Evolutionary conservation across 2,888 invertebrate species (phyloP), one percentile per base, ranked within the genome.

Genomic region (Eurytoma adleriae): DNA sequence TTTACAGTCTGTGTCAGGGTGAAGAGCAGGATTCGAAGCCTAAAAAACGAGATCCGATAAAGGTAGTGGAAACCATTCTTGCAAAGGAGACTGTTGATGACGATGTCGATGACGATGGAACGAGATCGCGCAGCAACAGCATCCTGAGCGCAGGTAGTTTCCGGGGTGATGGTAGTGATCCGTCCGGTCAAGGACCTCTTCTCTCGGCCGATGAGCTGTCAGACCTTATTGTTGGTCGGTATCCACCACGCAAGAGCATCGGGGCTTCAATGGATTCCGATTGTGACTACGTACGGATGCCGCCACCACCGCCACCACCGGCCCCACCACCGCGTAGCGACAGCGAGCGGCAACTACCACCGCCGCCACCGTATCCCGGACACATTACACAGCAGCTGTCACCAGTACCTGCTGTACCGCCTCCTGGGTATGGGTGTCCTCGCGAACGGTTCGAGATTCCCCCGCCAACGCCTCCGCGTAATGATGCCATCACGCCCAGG

Each of bases 161-260:
- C 89, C 94, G 96, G 68, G 96, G 96, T 3, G 96, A 96, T 87
- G 96, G 96, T n/a, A 96, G 96, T 87, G 96, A 96, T 90, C 96
- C 96, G 3, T 95, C 96, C 0, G 84, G 84, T 7, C 94, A 94
- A 85, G 95, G 95, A 83, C 94, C 95, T 27, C 91, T 96, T 78
- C 92, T 96, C 12, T 96, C 96, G 52, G 96, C 96, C 7, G 96
- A 96, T 88, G 96, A 96, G 89, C 91, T 96, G 48, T 96, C 96
- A 27, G 96, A 96, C 86, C 90, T 96, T 80, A 96, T 96, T 77
- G 96, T 96, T 0, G 96, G 96, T 0, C 92, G 95, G 78, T 96
- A 96, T 91, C 96, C 95, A 1, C 93, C 93, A 0, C 91, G 94
- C 27, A 96, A 96, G 87, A 96, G 96, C 0, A 95, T 97, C 59